Evolutionary conservation across 2,797 vertebrate species (phyloP).

Genomic region (Apogon talboti): DNA sequence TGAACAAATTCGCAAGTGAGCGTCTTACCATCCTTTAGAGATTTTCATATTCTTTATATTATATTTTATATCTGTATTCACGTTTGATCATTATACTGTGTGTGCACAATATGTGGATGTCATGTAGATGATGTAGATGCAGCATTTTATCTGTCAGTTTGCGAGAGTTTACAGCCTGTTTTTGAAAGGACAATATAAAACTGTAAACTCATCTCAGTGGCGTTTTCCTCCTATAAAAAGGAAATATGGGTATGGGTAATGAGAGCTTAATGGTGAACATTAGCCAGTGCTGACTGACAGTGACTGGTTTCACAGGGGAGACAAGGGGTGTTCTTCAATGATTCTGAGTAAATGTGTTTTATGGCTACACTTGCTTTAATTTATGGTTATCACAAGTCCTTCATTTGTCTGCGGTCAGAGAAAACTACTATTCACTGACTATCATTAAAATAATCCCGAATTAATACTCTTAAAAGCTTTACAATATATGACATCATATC

Average conservation of each 20-base stretch:
- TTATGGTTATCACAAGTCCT: conserved; percentile 6
- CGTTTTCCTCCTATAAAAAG: conserved; percentile 29
- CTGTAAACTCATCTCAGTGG: neutral
- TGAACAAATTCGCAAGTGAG: conserved; percentile 90
- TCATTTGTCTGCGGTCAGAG: conserved; percentile 2
- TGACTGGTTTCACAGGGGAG: conserved; percentile 14
- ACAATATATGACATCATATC: neutral
- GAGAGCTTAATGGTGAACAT: conserved; percentile 21
- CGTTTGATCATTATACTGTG: neutral
- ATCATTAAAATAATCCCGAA: conserved; percentile 1
- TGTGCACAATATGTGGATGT: neutral
- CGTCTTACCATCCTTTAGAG: conserved; percentile 5
- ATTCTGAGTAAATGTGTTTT: conserved; percentile 15
- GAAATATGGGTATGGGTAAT: conserved; percentile 25
- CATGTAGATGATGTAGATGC: conserved; percentile 10
- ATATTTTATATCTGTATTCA: too few species aligned
- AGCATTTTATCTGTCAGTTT: conserved; percentile 7
- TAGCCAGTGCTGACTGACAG: conserved; percentile 6
- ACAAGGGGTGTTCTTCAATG: conserved; percentile 8
- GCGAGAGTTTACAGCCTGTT: conserved; percentile 25
- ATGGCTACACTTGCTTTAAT: conserved; percentile 12
- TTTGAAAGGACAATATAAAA: conserved; percentile 27
- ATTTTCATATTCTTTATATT: too few species aligned
- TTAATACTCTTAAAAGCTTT: conserved; percentile 6
- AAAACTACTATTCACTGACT: conserved; percentile 13